Base-by-base conservation (phyloP, 1,140 invertebrate genomes). In the Ips typographus region DNA sequence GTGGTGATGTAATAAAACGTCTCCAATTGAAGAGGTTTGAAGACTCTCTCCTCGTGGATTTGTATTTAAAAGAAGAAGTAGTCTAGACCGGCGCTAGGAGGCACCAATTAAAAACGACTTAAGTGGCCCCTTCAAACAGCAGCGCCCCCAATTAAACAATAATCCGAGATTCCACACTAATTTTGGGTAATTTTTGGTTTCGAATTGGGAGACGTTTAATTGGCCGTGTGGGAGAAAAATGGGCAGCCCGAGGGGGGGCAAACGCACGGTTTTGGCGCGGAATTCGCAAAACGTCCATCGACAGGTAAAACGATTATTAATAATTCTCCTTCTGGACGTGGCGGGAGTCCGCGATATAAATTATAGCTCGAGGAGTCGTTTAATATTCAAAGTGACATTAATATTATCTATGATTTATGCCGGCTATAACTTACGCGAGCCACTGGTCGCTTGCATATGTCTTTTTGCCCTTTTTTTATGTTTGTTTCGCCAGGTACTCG, bases 301-400 rank as follows among this genome's bases (percentile, higher is more conserved):
- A 60, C 58, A 60, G 40, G n/a, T 60, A 44, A 60, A 22, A 22
- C 22, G 22, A 22, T 22, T 22, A 22, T 22, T 44, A 60, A 36
- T 60, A 60, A 42, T 60, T 4, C 58, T 44, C 7, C 40, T 60
- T 37, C 40, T 44, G 56, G 40, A 40, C 58, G 8, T 60, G 47
- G 51, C 56, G 63, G 63, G 63, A 65, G 63, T 52, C 37, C 7
- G 63, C 38, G 44, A 37, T 63, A 63, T 65, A 65, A 65, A 65
- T 65, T 65, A 65, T 56, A 7, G 63, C 51, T 39, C 49, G 51
- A 43, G 52, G 41, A 65, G 52, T 65, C 63, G 63, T 56, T 65
- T 65, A 65, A 65, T 65, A 65, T 65, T 65, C 63, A 65, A 65
- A 65, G 63, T 65, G 63, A 65, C 63, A 65, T 65, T 65, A 65